These are phyloP conservation scores for Batillaria attramentaria DNA, from an alignment of 1,140 invertebrate genomes.

Conservation along the genomic window DNA sequence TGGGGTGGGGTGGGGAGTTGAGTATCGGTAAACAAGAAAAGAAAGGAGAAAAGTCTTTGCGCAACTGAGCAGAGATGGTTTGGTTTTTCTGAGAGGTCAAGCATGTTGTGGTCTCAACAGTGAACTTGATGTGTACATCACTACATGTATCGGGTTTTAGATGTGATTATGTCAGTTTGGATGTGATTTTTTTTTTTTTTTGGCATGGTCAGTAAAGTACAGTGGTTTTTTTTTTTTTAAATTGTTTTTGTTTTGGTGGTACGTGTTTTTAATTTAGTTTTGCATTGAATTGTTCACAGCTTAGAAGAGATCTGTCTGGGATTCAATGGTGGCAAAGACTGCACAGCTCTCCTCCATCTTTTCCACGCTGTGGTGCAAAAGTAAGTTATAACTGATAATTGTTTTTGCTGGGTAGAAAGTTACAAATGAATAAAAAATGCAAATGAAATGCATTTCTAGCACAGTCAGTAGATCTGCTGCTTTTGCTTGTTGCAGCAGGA, in stretches of 20 bases:
- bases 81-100: too few relatives aligned
- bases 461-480: too few relatives aligned
- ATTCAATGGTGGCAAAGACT: constrained; percentile 99
- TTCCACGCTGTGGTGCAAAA: constrained; percentile 78
- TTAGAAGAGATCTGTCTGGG: constrained; percentile 85
- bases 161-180: background rate
- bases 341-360: constrained; percentile 90
- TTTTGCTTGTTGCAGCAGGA: too few relatives aligned
- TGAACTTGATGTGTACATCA: background rate
- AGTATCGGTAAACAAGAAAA: too few relatives aligned
- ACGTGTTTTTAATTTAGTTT: background rate
- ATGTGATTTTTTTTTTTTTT: background rate
- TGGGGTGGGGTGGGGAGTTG: background rate
- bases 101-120: too few relatives aligned
- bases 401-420: too few relatives aligned
- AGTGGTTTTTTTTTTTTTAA: background rate
- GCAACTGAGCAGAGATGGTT: too few relatives aligned
- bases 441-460: too few relatives aligned
- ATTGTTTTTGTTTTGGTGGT: background rate
- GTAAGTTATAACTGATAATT: too few relatives aligned
- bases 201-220: too few relatives aligned
- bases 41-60: too few relatives aligned
- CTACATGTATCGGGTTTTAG: background rate
- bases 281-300: constrained; percentile 46
- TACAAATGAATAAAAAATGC: too few relatives aligned